Base-by-base conservation (phyloP, 2,888 invertebrate species). In the Dioctria linearis region DNA sequence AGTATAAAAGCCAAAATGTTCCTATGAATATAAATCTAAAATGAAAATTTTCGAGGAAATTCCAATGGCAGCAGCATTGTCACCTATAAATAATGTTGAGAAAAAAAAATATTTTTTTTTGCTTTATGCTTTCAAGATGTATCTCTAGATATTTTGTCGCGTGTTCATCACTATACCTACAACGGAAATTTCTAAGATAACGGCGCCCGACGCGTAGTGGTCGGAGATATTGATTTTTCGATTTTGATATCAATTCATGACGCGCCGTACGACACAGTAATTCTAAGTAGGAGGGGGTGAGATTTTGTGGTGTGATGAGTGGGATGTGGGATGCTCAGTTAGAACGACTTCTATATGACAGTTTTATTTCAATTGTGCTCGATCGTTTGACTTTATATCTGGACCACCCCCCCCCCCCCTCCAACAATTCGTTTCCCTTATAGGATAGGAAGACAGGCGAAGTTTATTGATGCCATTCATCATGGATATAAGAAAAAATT, bases 321-420 rank as follows among this genome's bases (percentile, higher is more conserved):
- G 25, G 25, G 25, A 25, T 25, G 25, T 25, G 25, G 25, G 25
- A 25, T 25, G 25, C 25, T 25, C 25, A 25, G 25, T 25, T 25
- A 25, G 25, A 25, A 25, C 25, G 25, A 25, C 25, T 25, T 25
- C 25, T 25, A 25, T 25, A 25, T 66, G 66, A 66, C 66, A 66
- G 25, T 66, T 66, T 66, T 66, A 66, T 66, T 66, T 66, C 66
- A 66, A 66, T 66, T 66, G 66, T 66, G 46, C 43, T 43, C 46
- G 42, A 66, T 43, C 43, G 46, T n/a, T 43, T 43, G 46, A 3
- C 61, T 43, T 39, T 65, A 66, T 66, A 40, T 66, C n/a, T 43
- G n/a, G 43, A 42, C 66, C 66, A 11, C 6, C 25, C 25, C 25
- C 25, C 0, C 25, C 25, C 25, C 25, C 25, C 2, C 25, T 2